A percentile compares a stretch with the other conserved stretches of the same genome.
phyloP scores from a whole-genome alignment of 1,140 invertebrate genomes.

The Drosophila setifemur region DNA sequence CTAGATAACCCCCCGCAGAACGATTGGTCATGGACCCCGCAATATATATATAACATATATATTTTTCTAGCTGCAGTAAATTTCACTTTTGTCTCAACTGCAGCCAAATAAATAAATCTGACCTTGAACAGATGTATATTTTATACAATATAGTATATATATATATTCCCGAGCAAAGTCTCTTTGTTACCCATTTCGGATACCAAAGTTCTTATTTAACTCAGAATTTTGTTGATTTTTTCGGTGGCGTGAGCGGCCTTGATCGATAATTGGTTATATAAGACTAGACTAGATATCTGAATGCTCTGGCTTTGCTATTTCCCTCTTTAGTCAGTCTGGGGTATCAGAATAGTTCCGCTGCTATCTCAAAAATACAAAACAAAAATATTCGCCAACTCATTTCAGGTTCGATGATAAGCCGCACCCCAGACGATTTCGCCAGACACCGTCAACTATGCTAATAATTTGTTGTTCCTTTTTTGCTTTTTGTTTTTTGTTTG shows the following conservation, averaged over 20 bases:
- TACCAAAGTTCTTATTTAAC: conserved; percentile 52
- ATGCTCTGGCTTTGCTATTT: conserved; percentile 18
- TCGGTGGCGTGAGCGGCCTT: conserved; percentile 32
- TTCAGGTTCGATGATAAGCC: conserved; percentile 54
- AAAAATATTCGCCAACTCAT: conserved; percentile 39
- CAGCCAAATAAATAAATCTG: conserved; percentile 33
- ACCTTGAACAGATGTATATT: conserved; percentile 31
- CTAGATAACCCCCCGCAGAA: conserved; percentile 55
- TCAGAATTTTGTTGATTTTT: conserved; percentile 30
- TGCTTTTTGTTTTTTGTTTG: not conserved
- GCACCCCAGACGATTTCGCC: conserved; percentile 45
- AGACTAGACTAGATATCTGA: conserved; percentile 26
- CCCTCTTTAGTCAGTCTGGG: conserved; percentile 13
- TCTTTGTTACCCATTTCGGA: conserved; percentile 26
- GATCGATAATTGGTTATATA: conserved; percentile 58
- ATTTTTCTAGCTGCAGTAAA: conserved; percentile 22
- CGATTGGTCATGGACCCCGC: conserved; percentile 52
- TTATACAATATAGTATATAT: conserved; percentile 3
- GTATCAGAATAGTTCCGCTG: conserved; percentile 3
- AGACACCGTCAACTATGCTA: conserved; percentile 47
- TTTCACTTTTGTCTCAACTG: conserved; percentile 65
- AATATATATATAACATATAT: not conserved
- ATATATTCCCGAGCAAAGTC: conserved; percentile 2
- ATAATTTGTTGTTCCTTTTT: conserved; percentile 13
- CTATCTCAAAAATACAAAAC: conserved; percentile 2